phyloP scores from a whole-genome alignment of 2,888 invertebrate species.

The Bedellia somnulentella region DNA sequence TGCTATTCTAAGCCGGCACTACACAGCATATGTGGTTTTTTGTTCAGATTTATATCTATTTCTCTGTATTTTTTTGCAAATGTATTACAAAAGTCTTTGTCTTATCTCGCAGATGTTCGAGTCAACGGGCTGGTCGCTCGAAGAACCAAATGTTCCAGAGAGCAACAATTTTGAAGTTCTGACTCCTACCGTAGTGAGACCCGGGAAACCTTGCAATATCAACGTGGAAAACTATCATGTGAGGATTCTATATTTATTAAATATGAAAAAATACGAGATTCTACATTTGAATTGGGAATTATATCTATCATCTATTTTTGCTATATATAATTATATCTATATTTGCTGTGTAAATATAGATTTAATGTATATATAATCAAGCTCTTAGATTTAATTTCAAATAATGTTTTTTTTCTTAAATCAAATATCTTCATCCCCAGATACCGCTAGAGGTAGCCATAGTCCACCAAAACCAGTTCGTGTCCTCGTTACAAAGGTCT shows the following conservation, averaged over 20 bases:
- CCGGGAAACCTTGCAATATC: conserved; percentile 43
- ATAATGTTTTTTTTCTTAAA: neutral
- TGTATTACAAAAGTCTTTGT: neutral
- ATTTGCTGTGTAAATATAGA: too few relatives aligned
- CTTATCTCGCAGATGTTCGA: conserved; percentile 78
- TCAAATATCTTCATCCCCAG: conserved; percentile 16
- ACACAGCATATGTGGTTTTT: too few relatives aligned
- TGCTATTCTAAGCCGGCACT: too few relatives aligned
- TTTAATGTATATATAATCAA: too few relatives aligned
- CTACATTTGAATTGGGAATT: too few relatives aligned
- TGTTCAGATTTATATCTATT: too few relatives aligned
- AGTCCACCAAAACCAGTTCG: conserved; percentile 84
- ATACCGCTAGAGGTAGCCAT: conserved; percentile 74
- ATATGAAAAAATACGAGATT: too few relatives aligned
- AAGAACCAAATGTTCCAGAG: conserved; percentile 80
- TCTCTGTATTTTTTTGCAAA: too few relatives aligned
- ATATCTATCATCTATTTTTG: too few relatives aligned
- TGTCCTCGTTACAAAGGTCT: conserved; percentile 86
- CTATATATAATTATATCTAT: too few relatives aligned
- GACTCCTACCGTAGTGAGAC: conserved; percentile 83
- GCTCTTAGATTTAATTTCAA: too few relatives aligned
- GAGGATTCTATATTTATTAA: too few relatives aligned
- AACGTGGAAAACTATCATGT: conserved; percentile 51
- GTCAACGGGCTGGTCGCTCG: conserved; percentile 87
- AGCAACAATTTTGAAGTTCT: conserved; percentile 83